These are phyloP conservation scores for Platichthys flesus DNA, from an alignment of 2,113 vertebrate genomes.

Conservation along the genomic window DNA sequence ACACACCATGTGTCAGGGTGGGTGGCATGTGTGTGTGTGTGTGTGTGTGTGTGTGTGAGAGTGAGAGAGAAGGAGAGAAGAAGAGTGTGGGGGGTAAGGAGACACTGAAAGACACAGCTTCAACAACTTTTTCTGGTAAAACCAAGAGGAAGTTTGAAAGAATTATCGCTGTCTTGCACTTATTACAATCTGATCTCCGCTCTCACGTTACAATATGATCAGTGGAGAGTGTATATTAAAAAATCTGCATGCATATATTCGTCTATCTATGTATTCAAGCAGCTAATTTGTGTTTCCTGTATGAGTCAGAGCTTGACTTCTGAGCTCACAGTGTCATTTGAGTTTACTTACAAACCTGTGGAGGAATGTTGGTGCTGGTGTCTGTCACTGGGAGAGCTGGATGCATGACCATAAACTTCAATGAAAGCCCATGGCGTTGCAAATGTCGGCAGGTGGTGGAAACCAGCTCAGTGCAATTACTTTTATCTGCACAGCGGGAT, in stretches of 20 bases:
- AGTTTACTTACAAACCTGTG: neutral
- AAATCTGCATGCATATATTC: neutral
- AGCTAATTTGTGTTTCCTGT: neutral
- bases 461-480: conserved; percentile 37
- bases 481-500: conserved; percentile 45
- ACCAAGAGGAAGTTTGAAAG: neutral
- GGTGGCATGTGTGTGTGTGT: conserved; percentile 70
- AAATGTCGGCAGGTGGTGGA: conserved; percentile 63
- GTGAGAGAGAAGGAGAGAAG: conserved; percentile 1
- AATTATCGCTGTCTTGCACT: too few species aligned
- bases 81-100: neutral
- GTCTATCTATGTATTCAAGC: neutral
- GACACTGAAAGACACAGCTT: conserved; percentile 31
- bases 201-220: neutral
- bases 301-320: conserved; percentile 2
- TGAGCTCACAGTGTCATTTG: too few species aligned
- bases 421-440: conserved; percentile 38
- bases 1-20: conserved; percentile 86
- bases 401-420: conserved; percentile 21
- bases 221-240: neutral
- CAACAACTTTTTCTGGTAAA: conserved; percentile 19
- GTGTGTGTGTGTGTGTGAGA: neutral
- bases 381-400: conserved; percentile 18
- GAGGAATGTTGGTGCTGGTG: conserved; percentile 1
- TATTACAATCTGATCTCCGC: neutral